Evolutionary conservation across 2,797 vertebrate genomes (phyloP).

Genomic region (Champsocephalus esox): DNA sequence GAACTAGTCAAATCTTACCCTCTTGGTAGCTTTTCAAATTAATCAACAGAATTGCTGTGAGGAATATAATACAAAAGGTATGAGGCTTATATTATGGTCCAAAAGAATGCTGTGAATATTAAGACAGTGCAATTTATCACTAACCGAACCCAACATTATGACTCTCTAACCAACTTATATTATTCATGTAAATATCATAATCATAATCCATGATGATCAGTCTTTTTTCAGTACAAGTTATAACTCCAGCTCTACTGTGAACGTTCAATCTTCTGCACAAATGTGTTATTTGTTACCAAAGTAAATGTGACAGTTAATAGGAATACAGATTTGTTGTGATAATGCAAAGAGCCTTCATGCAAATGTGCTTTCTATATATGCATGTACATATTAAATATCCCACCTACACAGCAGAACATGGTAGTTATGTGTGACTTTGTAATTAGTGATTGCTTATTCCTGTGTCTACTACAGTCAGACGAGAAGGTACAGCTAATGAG

Average conservation of each 20-base stretch:
- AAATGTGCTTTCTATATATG: background rate
- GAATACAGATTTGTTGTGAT: too few relatives aligned
- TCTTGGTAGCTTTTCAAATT: background rate
- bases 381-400: conserved; percentile 12
- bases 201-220: too few relatives aligned
- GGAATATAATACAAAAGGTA: background rate
- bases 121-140: background rate
- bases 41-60: background rate
- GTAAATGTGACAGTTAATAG: too few relatives aligned
- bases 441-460: conserved; percentile 61
- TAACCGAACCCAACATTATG: background rate
- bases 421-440: conserved; percentile 36
- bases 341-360: background rate
- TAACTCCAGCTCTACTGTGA: too few relatives aligned
- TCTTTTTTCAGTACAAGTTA: too few relatives aligned
- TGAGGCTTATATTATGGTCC: background rate
- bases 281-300: too few relatives aligned
- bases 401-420: conserved; percentile 17
- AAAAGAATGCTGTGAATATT: background rate
- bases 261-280: too few relatives aligned
- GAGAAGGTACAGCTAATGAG: conserved; percentile 73
- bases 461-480: conserved; percentile 52
- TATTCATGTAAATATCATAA: too few relatives aligned
- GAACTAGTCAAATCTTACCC: too few relatives aligned
- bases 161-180: too few relatives aligned